These are phyloP conservation scores for Ascaphus truei DNA, from an alignment of 2,113 vertebrate genomes.

Conservation along the genomic window DNA sequence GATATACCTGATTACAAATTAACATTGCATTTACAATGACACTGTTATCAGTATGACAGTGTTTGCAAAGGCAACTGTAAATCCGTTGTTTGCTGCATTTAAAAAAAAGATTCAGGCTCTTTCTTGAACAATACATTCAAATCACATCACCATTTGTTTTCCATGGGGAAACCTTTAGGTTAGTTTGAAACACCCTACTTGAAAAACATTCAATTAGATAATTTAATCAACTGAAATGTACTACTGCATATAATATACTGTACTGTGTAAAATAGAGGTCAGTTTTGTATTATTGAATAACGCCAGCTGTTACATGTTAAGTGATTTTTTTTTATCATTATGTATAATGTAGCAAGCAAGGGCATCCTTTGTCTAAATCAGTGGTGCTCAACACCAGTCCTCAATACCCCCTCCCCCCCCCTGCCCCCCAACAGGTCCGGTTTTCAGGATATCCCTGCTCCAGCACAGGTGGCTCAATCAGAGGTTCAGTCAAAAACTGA, in stretches of 20 bases:
- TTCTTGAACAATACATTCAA: constrained; percentile 3
- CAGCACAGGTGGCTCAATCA: too few species aligned
- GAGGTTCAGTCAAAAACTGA: too few species aligned
- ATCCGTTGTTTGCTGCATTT: constrained; percentile 8
- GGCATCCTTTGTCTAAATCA: not conserved
- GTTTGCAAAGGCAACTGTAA: constrained; percentile 9
- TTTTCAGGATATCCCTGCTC: too few species aligned
- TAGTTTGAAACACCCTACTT: constrained; percentile 6
- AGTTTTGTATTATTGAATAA: not conserved
- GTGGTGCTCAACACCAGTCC: too few species aligned
- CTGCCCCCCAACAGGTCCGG: too few species aligned
- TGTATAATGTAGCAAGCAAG: not conserved
- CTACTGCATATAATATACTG: not conserved
- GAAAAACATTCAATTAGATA: constrained; percentile 23
- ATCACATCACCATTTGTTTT: constrained; percentile 17
- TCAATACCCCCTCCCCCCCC: too few species aligned
- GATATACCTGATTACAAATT: constrained; percentile 24
- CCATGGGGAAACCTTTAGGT: not conserved
- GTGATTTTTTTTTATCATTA: too few species aligned
- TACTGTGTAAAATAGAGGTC: constrained; percentile 24
- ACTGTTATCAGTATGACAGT: constrained; percentile 5
- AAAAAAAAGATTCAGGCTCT: constrained; percentile 1
- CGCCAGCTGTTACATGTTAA: too few species aligned
- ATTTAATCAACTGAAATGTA: constrained; percentile 23
- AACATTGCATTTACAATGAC: constrained; percentile 7